These are phyloP conservation scores for Enteromius mattozi DNA, from an alignment of 2,797 vertebrate genomes.

Conservation along the genomic window DNA sequence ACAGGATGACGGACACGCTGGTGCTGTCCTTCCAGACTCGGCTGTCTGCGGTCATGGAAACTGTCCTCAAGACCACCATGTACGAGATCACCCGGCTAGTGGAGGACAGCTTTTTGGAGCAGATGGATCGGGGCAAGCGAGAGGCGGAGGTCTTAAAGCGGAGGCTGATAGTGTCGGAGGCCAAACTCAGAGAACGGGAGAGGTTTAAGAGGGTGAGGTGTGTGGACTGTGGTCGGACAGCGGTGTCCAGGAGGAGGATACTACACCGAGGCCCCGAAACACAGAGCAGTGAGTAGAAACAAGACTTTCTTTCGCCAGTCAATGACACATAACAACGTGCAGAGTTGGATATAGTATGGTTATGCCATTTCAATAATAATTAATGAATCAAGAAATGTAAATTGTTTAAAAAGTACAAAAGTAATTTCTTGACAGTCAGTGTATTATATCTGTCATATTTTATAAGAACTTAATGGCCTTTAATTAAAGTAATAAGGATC, in stretches of 20 bases:
- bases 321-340: no score
- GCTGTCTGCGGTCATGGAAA: conserved; percentile 81
- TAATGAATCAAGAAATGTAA: neutral
- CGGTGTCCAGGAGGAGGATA: conserved; percentile 50
- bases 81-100: conserved; percentile 78
- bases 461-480: neutral
- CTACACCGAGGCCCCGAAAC: conserved; percentile 46
- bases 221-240: conserved; percentile 60
- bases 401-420: neutral
- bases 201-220: conserved; percentile 56
- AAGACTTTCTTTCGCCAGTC: neutral
- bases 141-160: conserved; percentile 74
- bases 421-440: neutral
- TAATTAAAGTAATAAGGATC: neutral
- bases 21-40: conserved; percentile 79
- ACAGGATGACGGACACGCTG: conserved; percentile 71
- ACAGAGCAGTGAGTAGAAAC: conserved; percentile 50
- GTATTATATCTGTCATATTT: neutral
- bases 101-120: conserved; percentile 77
- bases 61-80: conserved; percentile 78
- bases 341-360: neutral
- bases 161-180: conserved; percentile 72
- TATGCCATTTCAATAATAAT: neutral
- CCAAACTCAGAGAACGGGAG: conserved; percentile 60
- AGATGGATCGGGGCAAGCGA: conserved; percentile 73